Percentiles rank a stretch among this genome's conserved stretches.
These are phyloP conservation scores for Oncorhynchus clarkii DNA, from an alignment of 2,113 vertebrate genomes.

Conservation along the genomic window DNA sequence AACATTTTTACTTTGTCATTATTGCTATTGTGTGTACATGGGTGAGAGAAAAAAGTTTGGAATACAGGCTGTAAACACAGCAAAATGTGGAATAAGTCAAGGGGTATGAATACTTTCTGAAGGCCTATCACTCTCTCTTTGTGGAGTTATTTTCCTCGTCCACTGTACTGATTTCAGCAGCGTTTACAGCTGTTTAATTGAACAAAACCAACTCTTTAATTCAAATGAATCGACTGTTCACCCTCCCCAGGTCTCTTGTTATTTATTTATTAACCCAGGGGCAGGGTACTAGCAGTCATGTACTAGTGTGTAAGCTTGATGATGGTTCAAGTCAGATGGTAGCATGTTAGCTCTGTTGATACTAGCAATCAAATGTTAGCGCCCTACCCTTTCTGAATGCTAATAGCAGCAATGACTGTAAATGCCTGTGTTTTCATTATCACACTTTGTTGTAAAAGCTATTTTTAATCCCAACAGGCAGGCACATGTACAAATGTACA, in stretches of 20 bases:
- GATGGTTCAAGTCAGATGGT: background rate
- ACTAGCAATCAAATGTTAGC: background rate
- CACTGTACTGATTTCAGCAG: slow-evolving; percentile 1
- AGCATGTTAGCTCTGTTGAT: background rate
- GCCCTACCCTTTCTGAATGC: background rate
- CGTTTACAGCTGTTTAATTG: slow-evolving; percentile 27
- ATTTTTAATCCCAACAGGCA: background rate
- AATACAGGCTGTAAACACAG: no score
- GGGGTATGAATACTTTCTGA: no score
- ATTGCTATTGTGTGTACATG: background rate
- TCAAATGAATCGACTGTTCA: slow-evolving; percentile 43
- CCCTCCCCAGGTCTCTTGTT: slow-evolving; percentile 11
- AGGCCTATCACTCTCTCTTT: background rate
- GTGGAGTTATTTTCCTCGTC: background rate
- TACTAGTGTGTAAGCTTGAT: slow-evolving; percentile 32
- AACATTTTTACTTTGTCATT: no score
- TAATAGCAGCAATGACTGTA: background rate
- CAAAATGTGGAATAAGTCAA: no score
- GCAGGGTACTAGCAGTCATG: background rate
- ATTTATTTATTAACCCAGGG: slow-evolving; percentile 29
- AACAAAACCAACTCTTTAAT: slow-evolving; percentile 41
- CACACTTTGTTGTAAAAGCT: background rate
- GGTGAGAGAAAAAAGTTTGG: no score
- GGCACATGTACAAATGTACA: background rate
- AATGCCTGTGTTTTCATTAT: background rate